Percentiles rank a stretch among this genome's conserved stretches.
phyloP scores from a whole-genome alignment of 2,797 vertebrate species.

The Remorina albescens region DNA sequence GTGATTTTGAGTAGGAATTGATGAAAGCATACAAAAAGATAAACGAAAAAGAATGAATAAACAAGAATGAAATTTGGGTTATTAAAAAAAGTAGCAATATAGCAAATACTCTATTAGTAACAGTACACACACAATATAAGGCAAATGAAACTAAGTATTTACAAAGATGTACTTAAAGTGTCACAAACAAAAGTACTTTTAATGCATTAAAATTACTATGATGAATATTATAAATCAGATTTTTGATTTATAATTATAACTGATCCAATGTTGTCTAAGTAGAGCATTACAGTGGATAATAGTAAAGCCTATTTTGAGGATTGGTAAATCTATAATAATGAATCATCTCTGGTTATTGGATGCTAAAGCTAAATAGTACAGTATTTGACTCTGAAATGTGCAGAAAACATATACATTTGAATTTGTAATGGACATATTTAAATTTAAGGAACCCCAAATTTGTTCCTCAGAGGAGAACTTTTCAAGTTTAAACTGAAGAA shows the following conservation, averaged over 20 bases:
- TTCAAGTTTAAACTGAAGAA: slow-evolving; percentile 5
- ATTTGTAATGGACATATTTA: background rate
- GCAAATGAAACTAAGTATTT: background rate
- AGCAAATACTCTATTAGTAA: no score
- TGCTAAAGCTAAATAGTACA: background rate
- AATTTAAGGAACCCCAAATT: background rate
- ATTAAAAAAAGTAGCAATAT: no score
- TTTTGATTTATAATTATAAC: no score
- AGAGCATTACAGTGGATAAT: background rate
- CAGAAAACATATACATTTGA: no score
- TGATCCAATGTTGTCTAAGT: background rate
- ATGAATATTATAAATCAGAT: background rate
- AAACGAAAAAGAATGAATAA: background rate
- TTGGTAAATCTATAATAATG: no score
- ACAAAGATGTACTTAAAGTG: no score
- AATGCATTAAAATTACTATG: background rate
- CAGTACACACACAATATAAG: no score
- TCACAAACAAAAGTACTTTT: background rate
- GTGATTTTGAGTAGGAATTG: background rate
- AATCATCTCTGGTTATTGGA: no score
- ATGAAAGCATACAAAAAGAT: background rate
- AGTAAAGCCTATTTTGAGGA: no score
- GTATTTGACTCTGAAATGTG: slow-evolving; percentile 7
- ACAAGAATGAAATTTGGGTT: background rate
- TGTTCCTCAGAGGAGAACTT: background rate